Evolutionary conservation across 2,797 vertebrate genomes (phyloP), one percentile per base, ranked within the genome.

Genomic region (Rhabdophis nuchalis): DNA sequence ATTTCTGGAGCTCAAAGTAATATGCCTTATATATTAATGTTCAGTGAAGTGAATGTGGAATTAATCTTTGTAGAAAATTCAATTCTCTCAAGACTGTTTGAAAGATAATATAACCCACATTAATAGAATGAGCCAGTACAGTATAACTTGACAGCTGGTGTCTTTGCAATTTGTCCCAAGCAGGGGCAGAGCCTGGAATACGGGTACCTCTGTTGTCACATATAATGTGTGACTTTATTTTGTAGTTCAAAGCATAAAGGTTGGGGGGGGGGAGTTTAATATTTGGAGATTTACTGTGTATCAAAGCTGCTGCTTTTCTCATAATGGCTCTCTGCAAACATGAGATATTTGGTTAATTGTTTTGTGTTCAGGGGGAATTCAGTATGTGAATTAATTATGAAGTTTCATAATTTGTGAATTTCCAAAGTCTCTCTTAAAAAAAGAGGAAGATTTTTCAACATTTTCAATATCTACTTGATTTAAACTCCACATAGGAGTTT

Each of bases 51-150:
- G 92, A 96, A 89, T 58, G 60, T 87, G 92, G 53, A 91, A 96
- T 96, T 96, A 95, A 96, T 97, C 96, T 96, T 96, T 93, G 93
- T 41, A 94, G 94, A 96, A 96, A 94, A 89, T 94, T 97, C 92
- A 93, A 57, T 93, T 96, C 90, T 94, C 93, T 46, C 85, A 87
- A 95, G 94, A 92, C 13, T 60, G 86, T 92, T 82, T n/a, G 93
- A 93, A 94, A 58, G 85, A 88, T 94, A 94, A 91, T 92, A 85
- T 91, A 94, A 95, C 77, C 32, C 85, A 13, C 56, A 93, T 92
- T 95, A 94, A 95, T 56, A 91, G 61, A 96, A 95, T 86, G 91
- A 94, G 60, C 60, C 89, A 86, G 91, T 93, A 91, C 90, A 92
- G 72, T 82, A 93, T 92, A 64, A 87, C 88, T 93, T 87, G 90